phyloP scores from a whole-genome alignment of 2,888 invertebrate genomes.

The Tenthredo notha region DNA sequence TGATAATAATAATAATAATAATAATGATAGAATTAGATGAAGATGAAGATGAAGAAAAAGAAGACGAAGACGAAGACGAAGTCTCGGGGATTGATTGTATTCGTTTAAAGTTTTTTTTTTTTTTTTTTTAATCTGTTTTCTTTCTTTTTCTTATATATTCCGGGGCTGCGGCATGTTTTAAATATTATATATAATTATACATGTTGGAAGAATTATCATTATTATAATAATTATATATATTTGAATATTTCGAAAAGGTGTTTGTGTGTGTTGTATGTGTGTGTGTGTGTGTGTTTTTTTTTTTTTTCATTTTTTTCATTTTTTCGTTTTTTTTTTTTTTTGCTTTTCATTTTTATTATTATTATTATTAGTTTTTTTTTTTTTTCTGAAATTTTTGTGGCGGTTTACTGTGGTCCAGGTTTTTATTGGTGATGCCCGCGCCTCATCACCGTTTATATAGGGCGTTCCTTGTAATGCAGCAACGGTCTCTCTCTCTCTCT shows the following conservation, averaged over 20 bases:
- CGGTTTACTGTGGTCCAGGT: slow-evolving; percentile 20
- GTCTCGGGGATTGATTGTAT: slow-evolving; percentile 28
- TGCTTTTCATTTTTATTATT: background rate
- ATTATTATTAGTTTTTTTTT: background rate
- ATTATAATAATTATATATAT: slow-evolving; percentile 21
- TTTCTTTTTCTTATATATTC: background rate
- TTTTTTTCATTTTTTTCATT: background rate
- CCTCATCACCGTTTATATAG: slow-evolving; percentile 1
- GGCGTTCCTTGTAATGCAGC: background rate
- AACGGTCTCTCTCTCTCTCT: background rate
- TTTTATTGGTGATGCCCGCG: background rate
- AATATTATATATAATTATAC: slow-evolving; percentile 47
- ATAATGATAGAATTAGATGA: background rate
- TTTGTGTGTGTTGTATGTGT: background rate
- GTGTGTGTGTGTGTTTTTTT: background rate
- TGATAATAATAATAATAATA: background rate
- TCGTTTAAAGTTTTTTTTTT: background rate
- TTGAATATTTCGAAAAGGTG: slow-evolving; percentile 13
- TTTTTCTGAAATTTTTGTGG: background rate
- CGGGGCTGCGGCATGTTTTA: slow-evolving; percentile 12
- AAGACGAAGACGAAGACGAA: background rate
- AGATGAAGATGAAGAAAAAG: background rate
- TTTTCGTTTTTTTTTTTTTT: background rate
- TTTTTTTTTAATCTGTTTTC: too few species aligned
- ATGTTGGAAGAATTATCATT: slow-evolving; percentile 46